A percentile compares a stretch with the other conserved stretches of the same genome.
Evolutionary conservation across 2,888 invertebrate genomes (phyloP).

Genomic region (Zaprionus lineosus): DNA sequence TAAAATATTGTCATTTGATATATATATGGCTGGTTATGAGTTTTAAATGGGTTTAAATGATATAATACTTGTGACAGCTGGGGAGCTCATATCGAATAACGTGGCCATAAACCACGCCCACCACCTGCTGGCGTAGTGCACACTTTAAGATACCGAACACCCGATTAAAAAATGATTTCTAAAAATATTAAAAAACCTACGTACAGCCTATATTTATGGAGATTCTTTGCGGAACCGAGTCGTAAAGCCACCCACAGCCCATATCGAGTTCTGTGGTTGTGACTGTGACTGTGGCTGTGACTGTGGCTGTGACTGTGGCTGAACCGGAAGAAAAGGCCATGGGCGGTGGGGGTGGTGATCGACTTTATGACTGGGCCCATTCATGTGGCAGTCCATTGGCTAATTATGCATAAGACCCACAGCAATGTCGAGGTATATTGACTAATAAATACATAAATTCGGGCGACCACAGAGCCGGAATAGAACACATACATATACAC

Average conservation of each 20-base stretch:
- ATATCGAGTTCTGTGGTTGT: conserved; percentile 13
- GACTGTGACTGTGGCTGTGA: too few relatives aligned
- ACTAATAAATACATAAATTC: conserved; percentile 61
- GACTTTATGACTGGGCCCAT: conserved; percentile 17
- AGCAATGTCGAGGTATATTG: conserved; percentile 47
- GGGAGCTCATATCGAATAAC: not conserved
- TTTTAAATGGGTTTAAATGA: too few relatives aligned
- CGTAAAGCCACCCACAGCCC: conserved; percentile 52
- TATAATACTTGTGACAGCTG: too few relatives aligned
- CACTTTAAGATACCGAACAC: conserved; percentile 36
- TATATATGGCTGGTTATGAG: too few relatives aligned
- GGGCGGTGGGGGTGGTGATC: conserved; percentile 14
- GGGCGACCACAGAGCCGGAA: conserved; percentile 19
- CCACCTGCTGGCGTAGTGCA: conserved; percentile 31
- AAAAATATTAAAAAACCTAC: not conserved
- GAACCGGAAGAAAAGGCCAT: conserved; percentile 53
- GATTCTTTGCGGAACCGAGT: conserved; percentile 23
- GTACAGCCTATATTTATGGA: not conserved
- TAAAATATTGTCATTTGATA: too few relatives aligned
- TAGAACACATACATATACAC: too few relatives aligned
- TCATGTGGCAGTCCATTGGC: conserved; percentile 41
- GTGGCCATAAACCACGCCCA: not conserved
- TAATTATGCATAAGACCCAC: conserved; percentile 70
- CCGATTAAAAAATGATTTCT: not conserved
- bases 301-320: too few relatives aligned